phyloP scores from a whole-genome alignment of 2,888 invertebrate genomes.

The Drosophila mercatorum region DNA sequence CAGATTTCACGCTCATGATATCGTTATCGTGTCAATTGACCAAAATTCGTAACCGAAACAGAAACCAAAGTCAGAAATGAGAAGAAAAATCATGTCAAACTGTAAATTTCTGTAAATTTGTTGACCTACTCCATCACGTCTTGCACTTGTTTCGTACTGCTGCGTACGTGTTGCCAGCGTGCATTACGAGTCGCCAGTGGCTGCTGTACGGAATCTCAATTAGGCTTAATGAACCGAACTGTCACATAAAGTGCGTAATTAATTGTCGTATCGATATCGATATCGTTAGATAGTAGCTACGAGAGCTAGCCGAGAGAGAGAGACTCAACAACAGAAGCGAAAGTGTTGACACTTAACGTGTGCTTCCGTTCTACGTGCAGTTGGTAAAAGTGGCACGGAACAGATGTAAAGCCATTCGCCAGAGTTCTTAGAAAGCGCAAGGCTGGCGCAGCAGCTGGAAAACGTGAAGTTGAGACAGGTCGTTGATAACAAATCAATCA shows the following conservation, averaged over 20 bases:
- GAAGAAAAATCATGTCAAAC: constrained; percentile 11
- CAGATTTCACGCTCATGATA: constrained; percentile 76
- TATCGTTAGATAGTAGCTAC: constrained; percentile 7
- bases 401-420: not conserved
- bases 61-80: constrained; percentile 5
- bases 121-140: constrained; percentile 73
- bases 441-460: not conserved
- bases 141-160: constrained; percentile 35
- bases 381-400: constrained; percentile 3
- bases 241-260: constrained; percentile 74
- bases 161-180: constrained; percentile 50
- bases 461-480: not conserved
- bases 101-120: constrained; percentile 19
- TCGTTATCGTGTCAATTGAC: not conserved
- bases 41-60: constrained; percentile 3
- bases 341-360: constrained; percentile 17
- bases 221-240: constrained; percentile 62
- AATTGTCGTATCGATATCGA: constrained; percentile 57
- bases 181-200: constrained; percentile 5
- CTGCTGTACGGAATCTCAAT: constrained; percentile 67
- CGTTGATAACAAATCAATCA: constrained; percentile 1
- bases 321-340: not conserved
- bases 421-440: constrained; percentile 23
- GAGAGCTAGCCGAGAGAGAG: not conserved
- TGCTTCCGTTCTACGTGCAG: constrained; percentile 42